Base-by-base conservation (phyloP, 1,140 invertebrate species). In the Babylonia areolata region DNA sequence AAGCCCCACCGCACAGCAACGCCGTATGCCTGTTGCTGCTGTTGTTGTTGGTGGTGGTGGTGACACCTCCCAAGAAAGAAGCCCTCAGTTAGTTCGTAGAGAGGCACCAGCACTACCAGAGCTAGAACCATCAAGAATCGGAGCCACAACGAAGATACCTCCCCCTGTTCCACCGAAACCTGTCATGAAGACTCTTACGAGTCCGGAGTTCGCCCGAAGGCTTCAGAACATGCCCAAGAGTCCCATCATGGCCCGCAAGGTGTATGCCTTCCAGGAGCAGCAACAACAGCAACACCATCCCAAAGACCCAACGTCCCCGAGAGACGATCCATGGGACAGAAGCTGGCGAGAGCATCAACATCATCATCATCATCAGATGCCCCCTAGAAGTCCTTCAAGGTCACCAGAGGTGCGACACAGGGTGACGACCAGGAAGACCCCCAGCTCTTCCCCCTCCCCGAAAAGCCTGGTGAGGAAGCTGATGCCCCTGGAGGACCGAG, bases 371-470 rank as follows among this genome's bases (percentile, higher is more conserved):
- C 40, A 80, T 35, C 78, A 80, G 46, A 80, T 58, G 78, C 46
- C 78, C 33, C 78, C 40, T 5, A 51, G 46, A 35, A 80, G 78
- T 42, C 58, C 39, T 20, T 75, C 39, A 39, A 23, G 82, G 2
- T 84, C 82, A 5, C 81, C 82, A 2, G 82, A 84, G 17, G 64
- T 73, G 3, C 58, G 82, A 6, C 40, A 80, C 42, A 80, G 46
- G 78, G 40, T n/a, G 9, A 3, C n/a, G 9, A 3, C n/a, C 11
- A 80, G 40, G 33, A 80, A 84, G 37, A 84, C 82, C 0, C 82
- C 82, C 12, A 84, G 82, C 69, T 84, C 82, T n/a, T 84, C 82
- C 3, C 82, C 82, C 6, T 84, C 82, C 12, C 82, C 82, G 20
- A 73, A 33, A 28, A 82, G 81, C 37, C 31, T 84, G 33, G 40